Conservation (phyloP, 2,797 vertebrate species). For the Eupleurogrammus muticus region DNA sequence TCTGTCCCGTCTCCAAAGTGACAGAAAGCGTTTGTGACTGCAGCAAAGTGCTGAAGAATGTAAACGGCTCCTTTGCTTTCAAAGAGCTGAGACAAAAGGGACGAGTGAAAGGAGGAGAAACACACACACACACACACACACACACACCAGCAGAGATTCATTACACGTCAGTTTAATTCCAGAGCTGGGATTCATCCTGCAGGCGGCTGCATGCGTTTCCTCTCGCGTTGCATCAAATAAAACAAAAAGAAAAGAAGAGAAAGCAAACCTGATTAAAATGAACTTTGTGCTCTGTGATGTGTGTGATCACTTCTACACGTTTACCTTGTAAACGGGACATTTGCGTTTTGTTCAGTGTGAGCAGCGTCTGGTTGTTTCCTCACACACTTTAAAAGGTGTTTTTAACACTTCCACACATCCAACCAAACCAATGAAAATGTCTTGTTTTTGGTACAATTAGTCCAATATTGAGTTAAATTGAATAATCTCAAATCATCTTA, state of each 20-base stretch:
- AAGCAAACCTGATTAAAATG: conserved; percentile 59
- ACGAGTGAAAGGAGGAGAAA: conserved; percentile 12
- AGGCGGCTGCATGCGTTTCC: too few species aligned
- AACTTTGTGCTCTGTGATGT: conserved; percentile 62
- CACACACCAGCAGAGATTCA: conserved; percentile 51
- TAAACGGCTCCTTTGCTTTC: conserved; percentile 42
- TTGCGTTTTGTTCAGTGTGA: conserved; percentile 31
- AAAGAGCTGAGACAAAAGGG: conserved; percentile 29
- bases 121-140: background rate
- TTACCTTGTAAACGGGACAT: conserved; percentile 64
- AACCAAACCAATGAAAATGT: conserved; percentile 16
- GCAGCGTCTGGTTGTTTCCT: conserved; percentile 15
- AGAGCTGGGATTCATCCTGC: conserved; percentile 63
- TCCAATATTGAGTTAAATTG: too few species aligned
- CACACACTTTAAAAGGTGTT: conserved; percentile 8
- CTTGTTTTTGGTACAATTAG: too few species aligned
- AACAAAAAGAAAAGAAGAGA: conserved; percentile 21
- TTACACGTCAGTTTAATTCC: conserved; percentile 71
- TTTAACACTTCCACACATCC: conserved; percentile 1
- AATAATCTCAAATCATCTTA: too few species aligned
- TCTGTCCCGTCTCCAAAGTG: conserved; percentile 22
- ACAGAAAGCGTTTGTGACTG: conserved; percentile 41
- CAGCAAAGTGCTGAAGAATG: conserved; percentile 46
- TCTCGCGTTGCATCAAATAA: too few species aligned
- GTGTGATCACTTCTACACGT: conserved; percentile 57